Evolutionary conservation across 1,140 invertebrate genomes (phyloP).

Genomic region (Orius insidiosus): DNA sequence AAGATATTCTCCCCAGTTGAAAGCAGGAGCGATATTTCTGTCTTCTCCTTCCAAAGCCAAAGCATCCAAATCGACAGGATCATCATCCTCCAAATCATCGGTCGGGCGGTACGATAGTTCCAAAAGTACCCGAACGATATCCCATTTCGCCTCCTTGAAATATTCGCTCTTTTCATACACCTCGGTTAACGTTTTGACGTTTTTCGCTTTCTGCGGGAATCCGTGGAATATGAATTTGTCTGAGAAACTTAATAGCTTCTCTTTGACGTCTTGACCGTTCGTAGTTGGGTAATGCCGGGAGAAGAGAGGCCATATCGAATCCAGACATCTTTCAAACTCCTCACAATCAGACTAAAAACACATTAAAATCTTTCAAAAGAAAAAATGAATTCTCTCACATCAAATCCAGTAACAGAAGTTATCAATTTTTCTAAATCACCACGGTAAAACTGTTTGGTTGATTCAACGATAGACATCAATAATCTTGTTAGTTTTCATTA

Average conservation of each 20-base stretch:
- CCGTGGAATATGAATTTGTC: slow-evolving; percentile 4
- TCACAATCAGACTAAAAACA: too few relatives aligned
- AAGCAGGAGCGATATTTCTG: not conserved
- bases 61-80: not conserved
- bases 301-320: too few relatives aligned
- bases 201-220: slow-evolving; percentile 1
- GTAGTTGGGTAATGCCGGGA: too few relatives aligned
- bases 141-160: not conserved
- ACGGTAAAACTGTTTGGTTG: too few relatives aligned
- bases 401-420: too few relatives aligned
- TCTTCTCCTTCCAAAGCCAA: not conserved
- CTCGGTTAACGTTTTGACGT: not conserved
- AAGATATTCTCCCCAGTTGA: not conserved
- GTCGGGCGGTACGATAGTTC: not conserved
- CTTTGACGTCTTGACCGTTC: too few relatives aligned
- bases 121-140: not conserved
- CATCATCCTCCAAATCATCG: not conserved
- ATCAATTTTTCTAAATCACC: too few relatives aligned
- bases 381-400: too few relatives aligned
- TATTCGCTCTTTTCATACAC: not conserved
- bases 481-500: too few relatives aligned
- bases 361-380: too few relatives aligned
- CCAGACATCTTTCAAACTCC: too few relatives aligned
- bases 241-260: not conserved
- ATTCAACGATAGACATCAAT: too few relatives aligned